These are phyloP conservation scores for Choristoneura rosaceana DNA, from an alignment of 2,888 invertebrate species.

Conservation along the genomic window DNA sequence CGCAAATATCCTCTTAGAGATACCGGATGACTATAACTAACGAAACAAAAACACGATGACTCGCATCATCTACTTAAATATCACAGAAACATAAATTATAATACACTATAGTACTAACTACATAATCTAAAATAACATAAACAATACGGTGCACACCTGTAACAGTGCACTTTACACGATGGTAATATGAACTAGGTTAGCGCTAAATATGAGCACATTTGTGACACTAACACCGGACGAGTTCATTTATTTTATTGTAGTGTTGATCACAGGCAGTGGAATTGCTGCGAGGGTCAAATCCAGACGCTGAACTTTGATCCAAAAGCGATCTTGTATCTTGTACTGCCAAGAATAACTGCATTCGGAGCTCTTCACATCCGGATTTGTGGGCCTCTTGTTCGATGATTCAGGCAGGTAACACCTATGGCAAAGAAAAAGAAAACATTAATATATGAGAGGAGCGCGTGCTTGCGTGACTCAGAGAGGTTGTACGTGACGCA, in stretches of 20 bases:
- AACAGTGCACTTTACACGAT: slow-evolving; percentile 31
- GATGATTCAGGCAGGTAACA: slow-evolving; percentile 73
- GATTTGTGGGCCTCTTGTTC: slow-evolving; percentile 52
- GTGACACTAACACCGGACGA: slow-evolving; percentile 68
- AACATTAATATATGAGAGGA: slow-evolving; percentile 56
- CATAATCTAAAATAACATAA: slow-evolving; percentile 49
- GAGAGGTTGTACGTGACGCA: slow-evolving; percentile 62
- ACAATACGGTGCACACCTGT: slow-evolving; percentile 33
- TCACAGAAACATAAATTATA: slow-evolving; percentile 47
- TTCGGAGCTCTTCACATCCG: slow-evolving; percentile 44
- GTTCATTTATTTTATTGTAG: slow-evolving; percentile 74
- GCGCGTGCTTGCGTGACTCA: slow-evolving; percentile 63
- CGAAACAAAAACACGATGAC: slow-evolving; percentile 26
- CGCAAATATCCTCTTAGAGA: not conserved
- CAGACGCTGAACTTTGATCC: slow-evolving; percentile 50
- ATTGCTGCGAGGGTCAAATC: slow-evolving; percentile 69
- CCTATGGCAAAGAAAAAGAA: slow-evolving; percentile 70
- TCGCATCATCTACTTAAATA: slow-evolving; percentile 44
- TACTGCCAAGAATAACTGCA: slow-evolving; percentile 13
- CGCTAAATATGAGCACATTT: slow-evolving; percentile 39
- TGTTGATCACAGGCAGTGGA: slow-evolving; percentile 76
- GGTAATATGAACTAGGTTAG: slow-evolving; percentile 29
- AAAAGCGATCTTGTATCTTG: slow-evolving; percentile 2
- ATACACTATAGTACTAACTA: slow-evolving; percentile 44
- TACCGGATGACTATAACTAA: slow-evolving; percentile 13